Evolutionary conservation across 92 coral and sea anemone genomes (phyloP).

Genomic region (Muricea muricata): DNA sequence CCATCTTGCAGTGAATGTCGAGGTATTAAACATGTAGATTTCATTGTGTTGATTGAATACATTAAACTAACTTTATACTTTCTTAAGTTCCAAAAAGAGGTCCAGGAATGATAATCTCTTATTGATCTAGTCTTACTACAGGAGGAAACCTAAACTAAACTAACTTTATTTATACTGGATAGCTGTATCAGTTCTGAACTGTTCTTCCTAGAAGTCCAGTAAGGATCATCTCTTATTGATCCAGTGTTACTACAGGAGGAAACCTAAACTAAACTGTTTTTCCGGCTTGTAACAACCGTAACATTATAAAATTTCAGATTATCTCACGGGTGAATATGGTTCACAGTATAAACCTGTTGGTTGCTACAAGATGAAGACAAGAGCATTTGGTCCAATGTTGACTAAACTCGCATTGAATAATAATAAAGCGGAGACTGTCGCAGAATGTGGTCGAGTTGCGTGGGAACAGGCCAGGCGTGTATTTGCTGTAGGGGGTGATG

Average conservation of each 20-base stretch:
- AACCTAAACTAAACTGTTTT: no score
- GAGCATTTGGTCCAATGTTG: neutral
- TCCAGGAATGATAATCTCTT: no score
- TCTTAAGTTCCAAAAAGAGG: neutral
- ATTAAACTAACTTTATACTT: neutral
- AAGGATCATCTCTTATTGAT: no score
- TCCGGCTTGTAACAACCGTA: no score
- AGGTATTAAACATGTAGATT: neutral
- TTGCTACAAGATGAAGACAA: constrained; percentile 14
- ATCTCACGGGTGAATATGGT: neutral
- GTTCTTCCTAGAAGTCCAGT: no score
- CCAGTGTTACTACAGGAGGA: no score
- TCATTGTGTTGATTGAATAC: neutral
- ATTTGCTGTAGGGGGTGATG: constrained; percentile 23
- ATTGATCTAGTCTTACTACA: no score
- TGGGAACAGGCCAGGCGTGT: constrained; percentile 23
- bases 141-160: no score
- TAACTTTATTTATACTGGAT: no score
- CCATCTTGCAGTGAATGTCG: constrained; percentile 21
- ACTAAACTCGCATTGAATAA: neutral
- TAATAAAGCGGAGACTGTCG: neutral
- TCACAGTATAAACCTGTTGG: constrained; percentile 11
- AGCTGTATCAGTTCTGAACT: no score
- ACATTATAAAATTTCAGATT: no score
- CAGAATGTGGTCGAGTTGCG: neutral